Conservation (phyloP, 2,797 vertebrate species). For the Mallotus villosus region DNA sequence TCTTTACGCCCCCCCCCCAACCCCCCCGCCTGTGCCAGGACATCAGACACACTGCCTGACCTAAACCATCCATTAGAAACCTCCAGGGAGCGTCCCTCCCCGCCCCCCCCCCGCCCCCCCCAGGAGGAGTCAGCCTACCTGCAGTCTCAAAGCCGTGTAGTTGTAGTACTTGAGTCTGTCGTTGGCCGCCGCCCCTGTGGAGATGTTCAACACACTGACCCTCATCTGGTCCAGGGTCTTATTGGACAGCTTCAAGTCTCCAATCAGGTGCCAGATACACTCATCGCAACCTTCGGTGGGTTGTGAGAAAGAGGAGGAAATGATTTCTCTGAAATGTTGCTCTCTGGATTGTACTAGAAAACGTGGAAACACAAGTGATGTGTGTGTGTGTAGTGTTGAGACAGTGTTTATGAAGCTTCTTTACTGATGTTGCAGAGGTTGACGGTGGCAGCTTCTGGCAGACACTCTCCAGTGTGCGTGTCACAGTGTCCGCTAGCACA, state of each 20-base stretch:
- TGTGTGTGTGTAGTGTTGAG: background rate
- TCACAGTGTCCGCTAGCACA: slow-evolving; percentile 90
- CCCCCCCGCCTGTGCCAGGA: too few species aligned
- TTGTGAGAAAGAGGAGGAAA: too few species aligned
- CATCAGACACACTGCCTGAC: too few species aligned
- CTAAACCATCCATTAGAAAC: too few species aligned
- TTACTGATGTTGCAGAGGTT: slow-evolving; percentile 82
- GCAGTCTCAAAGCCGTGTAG: slow-evolving; percentile 79
- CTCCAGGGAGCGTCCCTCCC: too few species aligned
- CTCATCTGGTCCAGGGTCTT: slow-evolving; percentile 85
- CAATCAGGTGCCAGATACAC: slow-evolving; percentile 92
- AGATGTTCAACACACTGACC: slow-evolving; percentile 85
- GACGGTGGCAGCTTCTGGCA: slow-evolving; percentile 79
- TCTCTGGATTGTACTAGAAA: too few species aligned
- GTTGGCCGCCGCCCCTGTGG: slow-evolving; percentile 88
- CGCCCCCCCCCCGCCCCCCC: too few species aligned
- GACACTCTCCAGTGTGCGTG: slow-evolving; percentile 87
- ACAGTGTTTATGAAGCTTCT: background rate
- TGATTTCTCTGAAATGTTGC: background rate
- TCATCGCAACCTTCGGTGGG: slow-evolving; percentile 85
- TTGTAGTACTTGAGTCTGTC: slow-evolving; percentile 88
- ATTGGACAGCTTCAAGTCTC: slow-evolving; percentile 82
- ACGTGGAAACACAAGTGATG: too few species aligned
- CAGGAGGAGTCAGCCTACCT: slow-evolving; percentile 56
- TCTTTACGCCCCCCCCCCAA: too few species aligned